Percentiles rank a stretch among this genome's conserved stretches.
These are phyloP conservation scores for Willisornis vidua DNA, from an alignment of 2,113 vertebrate species.

Conservation along the genomic window DNA sequence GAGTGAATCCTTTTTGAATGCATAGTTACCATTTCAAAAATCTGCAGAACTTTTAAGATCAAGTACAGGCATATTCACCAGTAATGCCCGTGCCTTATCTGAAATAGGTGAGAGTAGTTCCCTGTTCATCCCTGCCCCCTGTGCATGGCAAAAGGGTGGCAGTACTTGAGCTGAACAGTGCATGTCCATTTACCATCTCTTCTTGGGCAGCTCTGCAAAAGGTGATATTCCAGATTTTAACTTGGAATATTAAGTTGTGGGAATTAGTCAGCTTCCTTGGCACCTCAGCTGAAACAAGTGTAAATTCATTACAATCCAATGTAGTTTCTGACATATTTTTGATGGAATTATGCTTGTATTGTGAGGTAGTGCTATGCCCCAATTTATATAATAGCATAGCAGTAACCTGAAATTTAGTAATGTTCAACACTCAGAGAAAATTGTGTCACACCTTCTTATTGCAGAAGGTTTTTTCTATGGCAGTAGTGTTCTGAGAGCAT, in stretches of 20 bases:
- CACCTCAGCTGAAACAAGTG: neutral
- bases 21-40: neutral
- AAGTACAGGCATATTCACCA: neutral
- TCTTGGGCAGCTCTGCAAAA: neutral
- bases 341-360: neutral
- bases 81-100: neutral
- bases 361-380: neutral
- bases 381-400: too few species aligned
- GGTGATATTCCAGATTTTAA: neutral
- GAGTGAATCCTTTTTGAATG: neutral
- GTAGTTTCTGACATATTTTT: neutral
- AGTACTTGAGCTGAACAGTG: neutral
- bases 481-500: neutral
- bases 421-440: neutral
- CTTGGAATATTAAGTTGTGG: neutral
- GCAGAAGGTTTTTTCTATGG: neutral
- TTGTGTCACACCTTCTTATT: neutral
- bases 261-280: neutral
- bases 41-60: neutral
- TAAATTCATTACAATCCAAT: neutral
- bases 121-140: neutral
- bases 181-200: accelerated
- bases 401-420: neutral
- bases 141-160: neutral
- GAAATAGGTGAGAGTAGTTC: neutral